A percentile compares a stretch with the other conserved stretches of the same genome.
Evolutionary conservation across 2,888 invertebrate genomes (phyloP).

Genomic region (Pinctada fucata): DNA sequence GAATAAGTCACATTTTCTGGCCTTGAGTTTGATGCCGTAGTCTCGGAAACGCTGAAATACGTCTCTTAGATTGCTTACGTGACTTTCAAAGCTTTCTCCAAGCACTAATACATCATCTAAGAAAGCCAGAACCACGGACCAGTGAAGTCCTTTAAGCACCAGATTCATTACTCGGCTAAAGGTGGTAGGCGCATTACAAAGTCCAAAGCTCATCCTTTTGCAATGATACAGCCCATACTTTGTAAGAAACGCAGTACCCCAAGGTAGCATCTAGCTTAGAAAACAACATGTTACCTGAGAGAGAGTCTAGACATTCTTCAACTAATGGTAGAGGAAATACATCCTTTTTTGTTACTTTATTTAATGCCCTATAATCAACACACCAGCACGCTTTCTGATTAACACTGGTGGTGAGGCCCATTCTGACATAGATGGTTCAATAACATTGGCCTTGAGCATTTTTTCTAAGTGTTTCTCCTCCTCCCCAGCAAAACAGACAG

Average conservation of each 20-base stretch:
- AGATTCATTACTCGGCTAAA: neutral
- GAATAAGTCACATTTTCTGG: too few species aligned
- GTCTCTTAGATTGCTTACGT: too few species aligned
- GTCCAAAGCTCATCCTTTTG: too few species aligned
- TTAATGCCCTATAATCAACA: neutral
- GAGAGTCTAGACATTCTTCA: neutral
- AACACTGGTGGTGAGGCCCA: constrained; percentile 11
- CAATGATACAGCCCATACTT: neutral
- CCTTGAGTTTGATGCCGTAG: too few species aligned
- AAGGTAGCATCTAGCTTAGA: constrained; percentile 4
- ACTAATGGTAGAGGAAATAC: constrained; percentile 6
- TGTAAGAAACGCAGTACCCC: neutral
- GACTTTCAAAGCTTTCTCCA: too few species aligned
- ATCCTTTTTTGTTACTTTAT: neutral
- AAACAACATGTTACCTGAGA: too few species aligned
- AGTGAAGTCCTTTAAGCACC: neutral
- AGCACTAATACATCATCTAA: too few species aligned
- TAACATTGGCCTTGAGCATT: neutral
- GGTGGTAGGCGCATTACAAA: neutral
- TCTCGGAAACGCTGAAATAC: too few species aligned
- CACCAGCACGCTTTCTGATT: neutral
- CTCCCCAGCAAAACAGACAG: constrained; percentile 8
- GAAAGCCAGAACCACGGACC: neutral
- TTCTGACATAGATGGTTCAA: constrained; percentile 7
- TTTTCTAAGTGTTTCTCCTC: neutral